Percentiles rank a stretch among this genome's conserved stretches.
These are phyloP conservation scores for Ennomos fuscantarius DNA, from an alignment of 2,888 invertebrate genomes.

Conservation along the genomic window DNA sequence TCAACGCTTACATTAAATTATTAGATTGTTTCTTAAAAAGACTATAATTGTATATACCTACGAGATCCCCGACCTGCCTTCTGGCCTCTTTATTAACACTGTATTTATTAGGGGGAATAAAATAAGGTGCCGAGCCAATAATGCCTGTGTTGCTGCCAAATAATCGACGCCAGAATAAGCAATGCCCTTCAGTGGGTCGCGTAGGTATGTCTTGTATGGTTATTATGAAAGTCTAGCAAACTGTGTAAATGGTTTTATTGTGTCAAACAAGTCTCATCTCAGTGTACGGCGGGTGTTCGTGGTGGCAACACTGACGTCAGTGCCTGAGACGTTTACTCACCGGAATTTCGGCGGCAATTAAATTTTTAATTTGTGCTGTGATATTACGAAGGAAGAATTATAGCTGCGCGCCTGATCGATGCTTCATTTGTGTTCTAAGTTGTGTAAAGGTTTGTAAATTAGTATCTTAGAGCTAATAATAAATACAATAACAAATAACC, in stretches of 20 bases:
- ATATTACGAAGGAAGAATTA: conserved; percentile 2
- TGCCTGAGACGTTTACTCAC: conserved; percentile 22
- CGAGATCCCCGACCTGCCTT: too few species aligned
- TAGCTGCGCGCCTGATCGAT: not conserved
- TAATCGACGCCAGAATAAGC: conserved; percentile 56
- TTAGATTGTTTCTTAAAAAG: too few species aligned
- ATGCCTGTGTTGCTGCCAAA: conserved; percentile 58
- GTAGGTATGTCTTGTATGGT: conserved; percentile 48
- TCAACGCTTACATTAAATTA: too few species aligned
- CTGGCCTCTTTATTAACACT: too few species aligned
- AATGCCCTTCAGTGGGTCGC: conserved; percentile 53
- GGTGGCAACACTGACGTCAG: conserved; percentile 44
- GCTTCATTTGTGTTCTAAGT: conserved; percentile 7
- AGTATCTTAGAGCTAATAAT: too few species aligned
- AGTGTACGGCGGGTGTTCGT: conserved; percentile 59
- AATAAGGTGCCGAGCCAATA: not conserved
- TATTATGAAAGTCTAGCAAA: conserved; percentile 66
- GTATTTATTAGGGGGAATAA: too few species aligned
- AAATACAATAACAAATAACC: too few species aligned
- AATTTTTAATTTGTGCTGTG: conserved; percentile 29
- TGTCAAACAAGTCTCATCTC: conserved; percentile 67
- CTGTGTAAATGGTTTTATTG: conserved; percentile 69
- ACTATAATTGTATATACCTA: too few species aligned
- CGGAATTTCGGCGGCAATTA: conserved; percentile 38
- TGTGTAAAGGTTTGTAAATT: conserved; percentile 20